Evolutionary conservation across 2,797 vertebrate species (phyloP), one percentile per base, ranked within the genome.

Genomic region (Morus bassanus): DNA sequence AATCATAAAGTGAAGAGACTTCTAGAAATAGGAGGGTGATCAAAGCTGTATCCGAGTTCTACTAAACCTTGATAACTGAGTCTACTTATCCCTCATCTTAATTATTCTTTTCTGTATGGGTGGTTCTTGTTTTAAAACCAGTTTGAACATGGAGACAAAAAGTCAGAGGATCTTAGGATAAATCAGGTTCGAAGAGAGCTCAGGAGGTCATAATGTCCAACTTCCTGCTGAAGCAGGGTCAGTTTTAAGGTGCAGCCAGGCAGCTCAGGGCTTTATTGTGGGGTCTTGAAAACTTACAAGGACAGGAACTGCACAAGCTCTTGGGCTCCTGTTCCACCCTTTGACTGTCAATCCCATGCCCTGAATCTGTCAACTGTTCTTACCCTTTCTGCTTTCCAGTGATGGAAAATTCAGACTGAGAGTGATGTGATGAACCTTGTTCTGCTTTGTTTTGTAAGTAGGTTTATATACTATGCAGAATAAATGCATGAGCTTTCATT

Each of bases 401-500:
- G 76, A 54, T 83, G 72, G 91, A 74, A 94, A 89, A 80, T 48
- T 41, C 96, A 94, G 84, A 35, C 65, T 59, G 56, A 73, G 73
- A 64, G 61, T 84, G 91, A 93, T 87, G 83, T 64, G 80, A 54
- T 94, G 94, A 94, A 94, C 91, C 65, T 80, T 61, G 53, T 83
- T 96, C 81, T 94, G 74, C 95, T 93, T 94, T 96, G 81, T 91
- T 94, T 89, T 85, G 12, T n/a, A 88, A 74, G 64, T 6, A 72
- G 61, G 46, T 80, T 93, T 80, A 88, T 95, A 65, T 31, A 75
- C 81, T 88, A 41, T 59, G 75, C 93, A 91, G 94, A 95, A 91
- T 95, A 86, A 91, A 94, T 95, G 80, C 80, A 93, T 95, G 91
- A 95, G 80, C 85, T 96, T 95, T 96, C 83, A 91, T 95, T 95